Percentiles rank a stretch among this genome's conserved stretches.
Conservation (phyloP, 2,888 invertebrate genomes). For the Heliconius sara region DNA sequence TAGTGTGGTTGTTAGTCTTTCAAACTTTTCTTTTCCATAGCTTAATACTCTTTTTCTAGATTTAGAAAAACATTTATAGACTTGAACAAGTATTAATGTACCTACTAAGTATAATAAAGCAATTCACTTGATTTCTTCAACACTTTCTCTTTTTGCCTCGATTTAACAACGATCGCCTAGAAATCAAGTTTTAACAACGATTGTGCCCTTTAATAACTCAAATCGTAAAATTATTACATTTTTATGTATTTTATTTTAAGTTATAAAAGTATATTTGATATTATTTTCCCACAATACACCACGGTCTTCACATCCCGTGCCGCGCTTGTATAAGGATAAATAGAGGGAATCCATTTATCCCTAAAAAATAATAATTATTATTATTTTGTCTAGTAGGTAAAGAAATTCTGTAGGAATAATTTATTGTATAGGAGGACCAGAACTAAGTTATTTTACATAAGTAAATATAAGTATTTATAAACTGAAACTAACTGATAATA, state of each 20-base stretch:
- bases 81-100: conserved; percentile 10
- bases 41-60: neutral
- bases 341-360: neutral
- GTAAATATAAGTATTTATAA: too few relatives aligned
- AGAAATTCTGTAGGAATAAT: neutral
- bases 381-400: neutral
- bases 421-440: neutral
- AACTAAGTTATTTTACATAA: neutral
- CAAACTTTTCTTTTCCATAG: too few relatives aligned
- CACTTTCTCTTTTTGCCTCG: conserved; percentile 33
- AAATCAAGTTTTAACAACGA: conserved; percentile 16
- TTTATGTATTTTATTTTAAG: neutral
- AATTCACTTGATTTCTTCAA: conserved; percentile 3
- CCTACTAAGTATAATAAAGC: neutral
- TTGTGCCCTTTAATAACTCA: conserved; percentile 9
- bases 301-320: too few relatives aligned
- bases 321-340: too few relatives aligned
- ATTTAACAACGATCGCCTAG: too few relatives aligned
- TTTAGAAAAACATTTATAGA: conserved; percentile 3
- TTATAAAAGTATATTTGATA: neutral
- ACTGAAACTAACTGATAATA: too few relatives aligned
- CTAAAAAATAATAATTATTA: too few relatives aligned
- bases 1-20: neutral
- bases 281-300: neutral
- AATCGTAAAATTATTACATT: neutral